Evolutionary conservation across 2,888 invertebrate genomes (phyloP), one percentile per base, ranked within the genome.

Genomic region (Amphiduros pacificus): DNA sequence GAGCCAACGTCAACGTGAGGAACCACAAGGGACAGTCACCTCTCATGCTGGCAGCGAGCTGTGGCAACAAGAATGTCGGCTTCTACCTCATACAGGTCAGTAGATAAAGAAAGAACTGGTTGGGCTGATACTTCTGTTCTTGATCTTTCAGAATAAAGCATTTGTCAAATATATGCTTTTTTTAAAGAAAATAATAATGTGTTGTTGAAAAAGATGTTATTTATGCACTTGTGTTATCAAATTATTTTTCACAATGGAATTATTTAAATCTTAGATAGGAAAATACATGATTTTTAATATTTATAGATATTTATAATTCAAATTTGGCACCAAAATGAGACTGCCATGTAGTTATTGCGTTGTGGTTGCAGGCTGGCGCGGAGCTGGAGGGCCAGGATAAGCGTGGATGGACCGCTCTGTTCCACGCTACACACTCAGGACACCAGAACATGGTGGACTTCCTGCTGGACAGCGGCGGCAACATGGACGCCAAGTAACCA

Each of bases 41-140:
- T 1, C 75, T 86, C 48, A 85, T 85, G 83, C 67, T 86, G 60
- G 85, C 85, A 1, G 77, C 85, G 2, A 84, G 84, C 65, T 86
- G 86, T 74, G 85, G 85, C n/a, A 84, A 85, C 69, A 79, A 82
- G 36, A 77, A 77, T 61, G 81, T 82, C 32, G 82, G 81, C 17
- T 75, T 77, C 59, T 73, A 77, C 53, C 73, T 83, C 0, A 70
- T 79, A n/a, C 74, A 80, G 73, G 82, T 82, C 64, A 67, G 62
- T 61, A 36, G 11, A 36, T 36, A 36, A 9, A 36, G 36, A 36
- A 11, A 36, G 17, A 36, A 36, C 36, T 36, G 17, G 9, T 9
- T 11, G 17, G 36, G 36, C 9, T 36, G 36, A 36, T 11, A 17
- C 9, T 11, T 11, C 11, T 36, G 36, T 36, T 11, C 17, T 36